These are phyloP conservation scores for Channa maculata DNA, from an alignment of 2,113 vertebrate species.

Conservation along the genomic window DNA sequence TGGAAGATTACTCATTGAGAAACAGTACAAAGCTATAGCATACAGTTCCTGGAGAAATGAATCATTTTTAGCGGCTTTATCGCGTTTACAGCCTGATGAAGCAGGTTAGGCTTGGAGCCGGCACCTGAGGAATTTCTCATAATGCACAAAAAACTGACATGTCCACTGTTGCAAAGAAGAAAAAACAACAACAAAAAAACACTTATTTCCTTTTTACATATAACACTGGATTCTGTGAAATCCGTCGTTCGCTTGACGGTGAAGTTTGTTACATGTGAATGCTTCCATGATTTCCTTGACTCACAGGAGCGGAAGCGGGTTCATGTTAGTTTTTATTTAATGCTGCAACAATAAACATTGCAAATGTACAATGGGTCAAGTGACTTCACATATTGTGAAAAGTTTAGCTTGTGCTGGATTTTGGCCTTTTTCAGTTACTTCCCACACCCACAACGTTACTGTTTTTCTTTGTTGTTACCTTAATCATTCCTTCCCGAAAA, in stretches of 20 bases:
- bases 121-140: constrained; percentile 58
- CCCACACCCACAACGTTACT: not conserved
- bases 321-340: too few relatives aligned
- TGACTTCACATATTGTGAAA: too few relatives aligned
- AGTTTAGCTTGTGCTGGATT: too few relatives aligned
- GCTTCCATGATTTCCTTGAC: too few relatives aligned
- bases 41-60: constrained; percentile 59
- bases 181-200: not conserved
- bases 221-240: not conserved
- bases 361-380: too few relatives aligned
- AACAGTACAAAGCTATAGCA: constrained; percentile 53
- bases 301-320: too few relatives aligned
- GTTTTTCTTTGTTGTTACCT: not conserved
- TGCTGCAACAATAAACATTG: too few relatives aligned
- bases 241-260: constrained; percentile 18
- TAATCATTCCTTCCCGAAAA: too few relatives aligned
- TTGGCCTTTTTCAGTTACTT: not conserved
- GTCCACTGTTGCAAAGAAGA: constrained; percentile 12
- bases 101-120: constrained; percentile 36
- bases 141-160: constrained; percentile 56
- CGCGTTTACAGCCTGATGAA: constrained; percentile 48
- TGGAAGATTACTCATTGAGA: constrained; percentile 71
- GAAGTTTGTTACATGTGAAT: not conserved
- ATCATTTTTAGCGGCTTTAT: constrained; percentile 59
- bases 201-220: constrained; percentile 20